Evolutionary conservation across 2,888 invertebrate species (phyloP).

Genomic region (Eledone cirrhosa): DNA sequence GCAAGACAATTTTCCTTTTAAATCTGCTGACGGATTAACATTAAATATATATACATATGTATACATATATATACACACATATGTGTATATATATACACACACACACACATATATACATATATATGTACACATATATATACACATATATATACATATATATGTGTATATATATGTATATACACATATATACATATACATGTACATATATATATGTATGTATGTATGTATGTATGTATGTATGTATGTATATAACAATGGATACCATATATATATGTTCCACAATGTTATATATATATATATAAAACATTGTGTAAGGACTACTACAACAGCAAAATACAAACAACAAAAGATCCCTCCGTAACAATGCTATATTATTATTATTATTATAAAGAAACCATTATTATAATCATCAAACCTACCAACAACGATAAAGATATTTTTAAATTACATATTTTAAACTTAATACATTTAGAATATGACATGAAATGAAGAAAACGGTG

Average conservation of each 20-base stretch:
- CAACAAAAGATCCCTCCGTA: too few species aligned
- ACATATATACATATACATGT: not conserved
- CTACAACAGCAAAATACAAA: too few species aligned
- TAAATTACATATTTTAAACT: too few species aligned
- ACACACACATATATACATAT: not conserved
- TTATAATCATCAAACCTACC: too few species aligned
- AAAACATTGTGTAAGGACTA: not conserved
- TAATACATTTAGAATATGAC: too few species aligned
- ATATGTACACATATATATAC: not conserved
- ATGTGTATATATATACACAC: not conserved
- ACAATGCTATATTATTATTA: too few species aligned
- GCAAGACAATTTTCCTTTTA: constrained; percentile 9
- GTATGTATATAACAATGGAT: not conserved
- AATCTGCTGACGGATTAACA: not conserved
- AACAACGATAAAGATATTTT: too few species aligned
- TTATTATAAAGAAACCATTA: too few species aligned
- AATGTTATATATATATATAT: not conserved
- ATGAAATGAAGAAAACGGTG: too few species aligned
- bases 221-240: not conserved
- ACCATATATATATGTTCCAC: not conserved
- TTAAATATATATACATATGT: not conserved
- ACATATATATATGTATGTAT: not conserved
- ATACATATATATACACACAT: not conserved
- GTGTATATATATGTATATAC: not conserved
- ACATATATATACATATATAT: not conserved